Conservation (phyloP, 1,140 invertebrate genomes). For the Oedothorax gibbosus region DNA sequence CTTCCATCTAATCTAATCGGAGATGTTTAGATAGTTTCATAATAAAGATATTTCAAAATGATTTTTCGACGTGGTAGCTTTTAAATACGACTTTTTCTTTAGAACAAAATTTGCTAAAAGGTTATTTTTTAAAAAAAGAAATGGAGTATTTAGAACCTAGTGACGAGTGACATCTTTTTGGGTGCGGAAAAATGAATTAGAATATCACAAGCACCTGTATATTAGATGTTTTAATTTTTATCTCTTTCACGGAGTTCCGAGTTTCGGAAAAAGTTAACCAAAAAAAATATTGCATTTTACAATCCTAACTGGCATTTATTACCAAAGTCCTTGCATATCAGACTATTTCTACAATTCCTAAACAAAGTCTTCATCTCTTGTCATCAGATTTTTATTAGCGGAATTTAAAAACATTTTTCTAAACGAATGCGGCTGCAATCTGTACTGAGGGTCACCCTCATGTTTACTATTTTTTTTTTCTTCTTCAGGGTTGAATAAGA, state of each 20-base stretch:
- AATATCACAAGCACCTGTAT: no score
- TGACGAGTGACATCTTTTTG: no score
- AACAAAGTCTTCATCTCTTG: constrained; percentile 8
- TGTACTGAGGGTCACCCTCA: not conserved
- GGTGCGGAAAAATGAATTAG: no score
- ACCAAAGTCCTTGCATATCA: constrained; percentile 29
- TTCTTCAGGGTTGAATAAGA: not conserved
- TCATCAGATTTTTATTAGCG: constrained; percentile 26
- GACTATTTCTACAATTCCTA: constrained; percentile 34
- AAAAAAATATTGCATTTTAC: constrained; percentile 28
- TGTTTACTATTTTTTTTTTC: not conserved
- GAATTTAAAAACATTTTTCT: not conserved
- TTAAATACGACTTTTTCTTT: no score
- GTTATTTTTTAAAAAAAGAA: no score
- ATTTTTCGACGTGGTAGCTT: not conserved
- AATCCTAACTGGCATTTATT: constrained; percentile 5
- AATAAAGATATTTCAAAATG: constrained; percentile 5
- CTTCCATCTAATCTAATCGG: not conserved
- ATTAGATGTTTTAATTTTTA: not conserved
- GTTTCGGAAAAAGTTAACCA: not conserved
- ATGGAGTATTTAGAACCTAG: no score
- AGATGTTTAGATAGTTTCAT: constrained; percentile 29
- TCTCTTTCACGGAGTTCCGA: not conserved
- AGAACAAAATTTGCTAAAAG: no score
- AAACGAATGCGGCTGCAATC: not conserved